Conservation (phyloP, 2,888 invertebrate species). For the Ischnus inquisitorius region DNA sequence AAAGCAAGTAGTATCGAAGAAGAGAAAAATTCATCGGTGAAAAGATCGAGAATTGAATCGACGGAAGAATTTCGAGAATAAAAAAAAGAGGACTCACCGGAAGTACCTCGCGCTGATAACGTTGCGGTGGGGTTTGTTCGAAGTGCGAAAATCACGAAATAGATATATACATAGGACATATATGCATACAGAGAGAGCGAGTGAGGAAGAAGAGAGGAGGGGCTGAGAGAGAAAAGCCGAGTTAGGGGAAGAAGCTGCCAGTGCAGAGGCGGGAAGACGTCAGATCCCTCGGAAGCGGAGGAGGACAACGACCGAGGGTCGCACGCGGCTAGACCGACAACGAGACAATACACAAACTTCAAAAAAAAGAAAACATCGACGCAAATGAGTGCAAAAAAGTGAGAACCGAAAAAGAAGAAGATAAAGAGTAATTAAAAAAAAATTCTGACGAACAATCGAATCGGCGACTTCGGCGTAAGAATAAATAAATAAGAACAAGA, state of each 20-base stretch:
- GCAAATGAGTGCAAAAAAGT: background rate
- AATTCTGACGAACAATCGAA: background rate
- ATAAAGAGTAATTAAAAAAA: background rate
- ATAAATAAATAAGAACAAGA: background rate
- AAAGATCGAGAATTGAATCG: background rate
- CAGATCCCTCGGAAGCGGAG: slow-evolving; percentile 69
- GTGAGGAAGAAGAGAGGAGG: slow-evolving; percentile 63
- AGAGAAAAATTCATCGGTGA: background rate
- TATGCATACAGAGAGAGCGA: slow-evolving; percentile 50
- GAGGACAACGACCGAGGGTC: slow-evolving; percentile 69
- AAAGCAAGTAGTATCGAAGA: background rate
- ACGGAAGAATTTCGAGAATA: background rate
- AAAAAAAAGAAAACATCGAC: background rate
- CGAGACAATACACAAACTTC: slow-evolving; percentile 30
- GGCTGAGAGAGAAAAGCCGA: slow-evolving; percentile 64
- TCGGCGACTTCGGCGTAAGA: background rate
- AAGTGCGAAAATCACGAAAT: slow-evolving; percentile 7
- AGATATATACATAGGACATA: background rate
- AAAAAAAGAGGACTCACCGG: background rate
- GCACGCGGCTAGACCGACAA: slow-evolving; percentile 29
- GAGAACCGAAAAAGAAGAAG: background rate
- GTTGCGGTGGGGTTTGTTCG: background rate
- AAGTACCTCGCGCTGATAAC: background rate
- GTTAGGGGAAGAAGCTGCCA: slow-evolving; percentile 69
- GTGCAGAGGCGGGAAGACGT: slow-evolving; percentile 68